These are phyloP conservation scores for Leucophenga maculata DNA, from an alignment of 2,888 invertebrate species.

Conservation along the genomic window DNA sequence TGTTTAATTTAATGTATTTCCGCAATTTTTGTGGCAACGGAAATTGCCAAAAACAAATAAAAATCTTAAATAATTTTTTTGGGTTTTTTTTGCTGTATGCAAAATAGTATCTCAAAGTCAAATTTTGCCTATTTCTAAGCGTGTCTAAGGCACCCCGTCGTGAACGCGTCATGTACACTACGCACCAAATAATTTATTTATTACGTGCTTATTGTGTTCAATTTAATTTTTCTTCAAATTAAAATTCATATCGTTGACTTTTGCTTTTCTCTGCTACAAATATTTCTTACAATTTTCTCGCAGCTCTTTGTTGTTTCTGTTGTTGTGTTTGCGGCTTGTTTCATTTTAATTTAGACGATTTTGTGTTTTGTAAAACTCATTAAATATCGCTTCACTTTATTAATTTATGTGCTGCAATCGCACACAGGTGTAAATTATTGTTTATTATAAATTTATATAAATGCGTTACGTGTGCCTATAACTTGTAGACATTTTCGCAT, in stretches of 20 bases:
- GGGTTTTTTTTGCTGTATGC: no score
- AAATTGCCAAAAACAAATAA: constrained; percentile 14
- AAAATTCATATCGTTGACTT: constrained; percentile 45
- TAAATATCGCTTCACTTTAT: constrained; percentile 8
- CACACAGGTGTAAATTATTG: constrained; percentile 53
- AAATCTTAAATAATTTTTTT: background rate
- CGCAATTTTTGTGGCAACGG: background rate
- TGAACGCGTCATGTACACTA: no score
- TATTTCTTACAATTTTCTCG: background rate
- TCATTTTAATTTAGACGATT: background rate
- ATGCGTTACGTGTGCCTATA: background rate
- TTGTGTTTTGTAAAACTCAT: constrained; percentile 9
- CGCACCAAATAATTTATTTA: background rate
- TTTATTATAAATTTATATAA: constrained; percentile 34
- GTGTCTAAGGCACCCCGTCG: no score
- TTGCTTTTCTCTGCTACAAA: background rate
- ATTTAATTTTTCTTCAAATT: constrained; percentile 45
- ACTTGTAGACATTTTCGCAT: no score
- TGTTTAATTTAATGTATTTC: constrained; percentile 20
- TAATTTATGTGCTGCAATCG: constrained; percentile 18
- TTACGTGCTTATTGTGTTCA: constrained; percentile 11
- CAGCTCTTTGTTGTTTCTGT: no score
- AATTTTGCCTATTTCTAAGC: no score
- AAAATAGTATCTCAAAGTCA: no score
- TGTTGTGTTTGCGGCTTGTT: no score